Evolutionary conservation across 2,888 invertebrate species (phyloP), one percentile per base, ranked within the genome.

Genomic region (Lomographa bimaculata): DNA sequence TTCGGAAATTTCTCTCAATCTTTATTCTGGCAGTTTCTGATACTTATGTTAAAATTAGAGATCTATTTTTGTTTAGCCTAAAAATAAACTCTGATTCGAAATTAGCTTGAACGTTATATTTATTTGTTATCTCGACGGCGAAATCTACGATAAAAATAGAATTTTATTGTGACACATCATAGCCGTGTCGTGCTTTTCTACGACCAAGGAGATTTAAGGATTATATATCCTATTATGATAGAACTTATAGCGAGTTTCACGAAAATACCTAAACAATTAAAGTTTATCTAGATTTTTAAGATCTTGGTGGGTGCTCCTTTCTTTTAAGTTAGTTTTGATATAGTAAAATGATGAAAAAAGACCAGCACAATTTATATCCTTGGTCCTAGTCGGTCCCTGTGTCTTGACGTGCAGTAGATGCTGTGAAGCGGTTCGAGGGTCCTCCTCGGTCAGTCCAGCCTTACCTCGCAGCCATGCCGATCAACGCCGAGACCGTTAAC

Each of bases 401-500:
- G 30, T 52, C 30, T 32, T 75, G 76, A 73, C 77, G 79, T 57
- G 50, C 48, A 44, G 38, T 45, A 54, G 56, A 49, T 60, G 57
- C 48, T 57, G 59, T 46, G 41, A 57, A 59, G 48, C 44, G 41
- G 28, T 17, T 18, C 27, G 60, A 60, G 59, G 67, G 65, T 68
- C 65, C 62, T 65, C 63, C 51, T 49, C 63, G 67, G 44, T 71
- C 79, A 79, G 83, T 81, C 50, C 69, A 57, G 59, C 56, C 63
- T 59, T 61, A 57, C 59, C 58, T 60, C 59, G 71, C 71, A 64
- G 69, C 57, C 79, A 90, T 89, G 89, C 79, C 86, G 62, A 79
- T 86, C 71, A 90, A 89, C 81, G 87, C 90, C 16, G 93, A 94
- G 79, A 91, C 93, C 24, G 90, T 90, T 34, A 94, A 92, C 73